These are phyloP conservation scores for Aplysina aerophoba DNA, from an alignment of 37 sponge, comb jelly and placozoan species.

Conservation along the genomic window DNA sequence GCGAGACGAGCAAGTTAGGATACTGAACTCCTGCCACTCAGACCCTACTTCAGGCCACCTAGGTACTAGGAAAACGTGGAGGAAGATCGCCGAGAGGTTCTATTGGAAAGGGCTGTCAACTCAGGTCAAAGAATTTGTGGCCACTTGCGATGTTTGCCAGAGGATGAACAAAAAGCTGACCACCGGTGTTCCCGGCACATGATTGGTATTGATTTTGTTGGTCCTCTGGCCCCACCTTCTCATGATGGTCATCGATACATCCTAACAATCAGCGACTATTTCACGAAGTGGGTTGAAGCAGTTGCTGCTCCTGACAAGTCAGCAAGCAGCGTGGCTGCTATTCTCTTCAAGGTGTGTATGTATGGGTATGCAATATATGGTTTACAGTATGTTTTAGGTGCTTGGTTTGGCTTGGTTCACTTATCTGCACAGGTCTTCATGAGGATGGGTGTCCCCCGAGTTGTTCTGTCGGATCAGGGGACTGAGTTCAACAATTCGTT, in stretches of 20 bases:
- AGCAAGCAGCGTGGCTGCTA: slow-evolving; percentile 45
- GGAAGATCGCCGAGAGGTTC: no score
- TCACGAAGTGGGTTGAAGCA: slow-evolving; percentile 70
- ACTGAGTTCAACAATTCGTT: neutral
- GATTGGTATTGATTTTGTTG: slow-evolving; percentile 42
- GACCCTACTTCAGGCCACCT: no score
- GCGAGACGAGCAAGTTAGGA: no score
- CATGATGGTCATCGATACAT: slow-evolving; percentile 44
- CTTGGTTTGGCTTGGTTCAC: no score
- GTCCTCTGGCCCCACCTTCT: slow-evolving; percentile 24
- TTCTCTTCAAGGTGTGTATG: slow-evolving; percentile 55
- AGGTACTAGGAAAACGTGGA: no score
- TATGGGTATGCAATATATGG: no score
- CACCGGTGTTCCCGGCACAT: neutral
- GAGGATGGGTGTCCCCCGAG: neutral
- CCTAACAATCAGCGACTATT: slow-evolving; percentile 72
- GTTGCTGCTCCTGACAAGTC: slow-evolving; percentile 41
- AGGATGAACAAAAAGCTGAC: neutral
- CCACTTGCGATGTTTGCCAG: neutral
- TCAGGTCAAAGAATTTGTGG: no score
- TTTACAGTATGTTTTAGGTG: no score
- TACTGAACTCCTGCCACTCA: no score
- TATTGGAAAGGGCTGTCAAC: no score
- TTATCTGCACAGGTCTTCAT: slow-evolving; percentile 1
- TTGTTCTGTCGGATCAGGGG: neutral